phyloP scores from a whole-genome alignment of 2,888 invertebrate species.

The Agriopis leucophaearia region DNA sequence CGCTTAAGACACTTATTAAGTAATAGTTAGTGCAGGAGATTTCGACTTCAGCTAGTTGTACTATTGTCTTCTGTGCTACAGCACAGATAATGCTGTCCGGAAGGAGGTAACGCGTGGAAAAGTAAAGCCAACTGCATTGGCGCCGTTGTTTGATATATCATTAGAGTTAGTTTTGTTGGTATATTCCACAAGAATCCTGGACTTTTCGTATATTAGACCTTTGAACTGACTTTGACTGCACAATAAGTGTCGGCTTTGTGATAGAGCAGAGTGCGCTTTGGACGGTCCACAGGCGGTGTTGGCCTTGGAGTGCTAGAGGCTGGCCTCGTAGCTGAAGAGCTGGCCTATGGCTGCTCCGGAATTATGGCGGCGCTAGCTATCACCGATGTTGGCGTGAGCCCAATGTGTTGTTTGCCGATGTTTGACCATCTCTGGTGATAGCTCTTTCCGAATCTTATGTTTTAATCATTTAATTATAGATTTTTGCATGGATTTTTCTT shows the following conservation, averaged over 20 bases:
- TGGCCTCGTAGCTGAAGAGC: conserved; percentile 93
- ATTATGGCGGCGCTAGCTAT: conserved; percentile 96
- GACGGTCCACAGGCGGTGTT: conserved; percentile 89
- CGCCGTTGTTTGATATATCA: too few relatives aligned
- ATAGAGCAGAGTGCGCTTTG: not conserved
- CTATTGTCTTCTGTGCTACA: too few relatives aligned
- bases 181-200: too few relatives aligned
- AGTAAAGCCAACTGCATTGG: too few relatives aligned
- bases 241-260: not conserved
- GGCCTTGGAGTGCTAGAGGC: conserved; percentile 90
- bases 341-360: conserved; percentile 97
- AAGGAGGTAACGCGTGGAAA: too few relatives aligned
- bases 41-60: too few relatives aligned
- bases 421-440: conserved; percentile 64
- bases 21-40: too few relatives aligned
- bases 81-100: too few relatives aligned
- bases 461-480: not conserved
- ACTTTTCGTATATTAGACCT: too few relatives aligned
- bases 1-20: too few relatives aligned
- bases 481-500: conserved; percentile 9
- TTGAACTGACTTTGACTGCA: too few relatives aligned
- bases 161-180: too few relatives aligned
- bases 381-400: conserved; percentile 88
- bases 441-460: conserved; percentile 79
- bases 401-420: conserved; percentile 16